Evolutionary conservation across 1,140 invertebrate genomes (phyloP), one percentile per base, ranked within the genome.

Genomic region (Anoplolepis gracilipes): DNA sequence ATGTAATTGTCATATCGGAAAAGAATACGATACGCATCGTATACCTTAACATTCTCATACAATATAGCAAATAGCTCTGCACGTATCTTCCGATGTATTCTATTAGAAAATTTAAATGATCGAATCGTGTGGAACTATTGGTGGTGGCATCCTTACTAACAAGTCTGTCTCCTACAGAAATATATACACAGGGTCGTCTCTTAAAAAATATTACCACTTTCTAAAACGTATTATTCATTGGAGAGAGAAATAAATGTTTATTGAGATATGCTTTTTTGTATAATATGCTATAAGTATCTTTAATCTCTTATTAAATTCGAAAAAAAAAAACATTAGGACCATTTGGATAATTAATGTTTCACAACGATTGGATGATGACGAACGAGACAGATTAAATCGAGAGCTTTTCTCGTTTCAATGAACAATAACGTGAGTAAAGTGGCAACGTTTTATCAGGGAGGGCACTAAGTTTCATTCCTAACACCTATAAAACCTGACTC

Each of bases 71-170:
- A 13, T 79, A 55, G 49, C 36, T 57, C 46, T 72, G 78, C 67
- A 81, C 65, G 78, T 72, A 70, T 81, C 78, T 72, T 36, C 49
- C 46, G 67, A 72, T 33, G 33, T 19, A 46, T 72, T 59, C 78
- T 72, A 49, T 42, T 30, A 36, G 22, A 36, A 19, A 81, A 36
- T 72, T 73, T 22, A 19, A 72, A 73, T 53, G 30, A 72, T 39
- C 22, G 53, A 82, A 73, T 33, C 28, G 36, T 73, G 67, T 46
- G 78, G 53, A 82, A 82, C n/a, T 57, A 81, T 79, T 82, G 78
- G 78, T 82, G 67, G 78, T 73, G 78, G 67, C 53, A 72, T 6
- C 67, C 53, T 72, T 59, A 73, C 25, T 57, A 59, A n/a, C n/a
- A n/a, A 72, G 28, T 57, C n/a, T 82, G 25, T 36, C 65, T 36